Evolutionary conservation across 2,113 vertebrate genomes (phyloP).

Genomic region (Corythoichthys haematopterus): DNA sequence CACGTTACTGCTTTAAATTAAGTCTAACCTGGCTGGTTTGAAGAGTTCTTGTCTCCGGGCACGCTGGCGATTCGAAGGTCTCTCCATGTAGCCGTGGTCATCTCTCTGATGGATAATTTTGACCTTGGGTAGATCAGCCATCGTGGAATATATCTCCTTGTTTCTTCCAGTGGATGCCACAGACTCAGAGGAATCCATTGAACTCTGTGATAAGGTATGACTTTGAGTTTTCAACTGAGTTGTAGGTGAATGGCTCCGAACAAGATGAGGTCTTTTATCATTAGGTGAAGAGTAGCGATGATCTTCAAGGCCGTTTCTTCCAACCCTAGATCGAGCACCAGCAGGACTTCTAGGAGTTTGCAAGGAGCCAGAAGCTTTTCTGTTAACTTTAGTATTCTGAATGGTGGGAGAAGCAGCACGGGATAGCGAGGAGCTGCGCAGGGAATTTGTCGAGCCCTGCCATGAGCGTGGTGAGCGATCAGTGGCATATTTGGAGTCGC

Average conservation of each 20-base stretch:
- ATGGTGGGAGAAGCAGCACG: constrained; percentile 56
- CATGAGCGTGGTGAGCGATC: constrained; percentile 33
- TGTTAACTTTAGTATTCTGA: constrained; percentile 29
- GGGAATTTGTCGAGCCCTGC: constrained; percentile 47
- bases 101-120: constrained; percentile 74
- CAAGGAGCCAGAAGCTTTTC: constrained; percentile 22
- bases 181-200: constrained; percentile 71
- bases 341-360: constrained; percentile 39
- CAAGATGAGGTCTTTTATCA: constrained; percentile 19
- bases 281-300: constrained; percentile 16
- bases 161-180: constrained; percentile 72
- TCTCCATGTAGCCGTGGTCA: constrained; percentile 26
- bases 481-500: constrained; percentile 39
- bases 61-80: constrained; percentile 62
- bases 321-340: constrained; percentile 34
- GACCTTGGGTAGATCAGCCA: constrained; percentile 85
- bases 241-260: constrained; percentile 57
- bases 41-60: constrained; percentile 83
- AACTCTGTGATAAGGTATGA: constrained; percentile 72
- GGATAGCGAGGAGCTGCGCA: constrained; percentile 52
- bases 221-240: constrained; percentile 38
- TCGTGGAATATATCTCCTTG: constrained; percentile 78
- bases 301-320: constrained; percentile 31
- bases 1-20: constrained; percentile 38
- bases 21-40: constrained; percentile 85